Base-by-base conservation (phyloP, 2,113 vertebrate species). In the Halcyon malimbica region DNA sequence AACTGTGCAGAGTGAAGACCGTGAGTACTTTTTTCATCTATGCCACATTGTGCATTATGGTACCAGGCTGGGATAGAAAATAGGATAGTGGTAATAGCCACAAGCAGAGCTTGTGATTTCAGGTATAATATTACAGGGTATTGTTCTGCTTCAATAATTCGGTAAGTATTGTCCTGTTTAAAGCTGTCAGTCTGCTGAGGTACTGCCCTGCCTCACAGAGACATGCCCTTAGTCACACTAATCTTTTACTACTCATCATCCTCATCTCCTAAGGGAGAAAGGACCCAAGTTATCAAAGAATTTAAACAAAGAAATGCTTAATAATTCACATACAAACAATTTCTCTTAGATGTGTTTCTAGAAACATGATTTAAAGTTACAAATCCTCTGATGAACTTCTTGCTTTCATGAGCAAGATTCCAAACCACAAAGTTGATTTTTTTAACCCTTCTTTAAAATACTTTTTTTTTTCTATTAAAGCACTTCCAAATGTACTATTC, bases 231-330 rank as follows among this genome's bases (percentile, higher is more conserved):
- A 31, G 31, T 62, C 33, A 56, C 13, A 15, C 28, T 17, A 28
- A 77, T 21, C 10, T 18, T 68, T 19, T 13, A 13, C 12, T 19
- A 19, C 21, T 53, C 11, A 3, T 54, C 0, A 0, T 11, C 37
- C 24, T 74, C 41, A 42, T 4, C 46, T 65, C 26, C 50, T 17
- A 26, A 54, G 29, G 24, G 13, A 87, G 42, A 33, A 75, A 90
- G 81, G 50, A 13, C 3, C 13, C 60, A 76, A 31, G 6, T 77
- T 87, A 28, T 83, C 19, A 69, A 82, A 81, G 6, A 86, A 82
- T 46, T 80, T 48, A 12, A 57, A 21, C 3, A 54, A 90, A 64
- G 77, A 90, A 16, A 29, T 9, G 13, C 19, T 39, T 44, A 63
- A 81, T 81, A 80, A 63, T 51, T 62, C 25, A 41, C 15, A 75